Evolutionary conservation across 1,140 invertebrate genomes (phyloP), one percentile per base, ranked within the genome.

Genomic region (Drosophila triauraria): DNA sequence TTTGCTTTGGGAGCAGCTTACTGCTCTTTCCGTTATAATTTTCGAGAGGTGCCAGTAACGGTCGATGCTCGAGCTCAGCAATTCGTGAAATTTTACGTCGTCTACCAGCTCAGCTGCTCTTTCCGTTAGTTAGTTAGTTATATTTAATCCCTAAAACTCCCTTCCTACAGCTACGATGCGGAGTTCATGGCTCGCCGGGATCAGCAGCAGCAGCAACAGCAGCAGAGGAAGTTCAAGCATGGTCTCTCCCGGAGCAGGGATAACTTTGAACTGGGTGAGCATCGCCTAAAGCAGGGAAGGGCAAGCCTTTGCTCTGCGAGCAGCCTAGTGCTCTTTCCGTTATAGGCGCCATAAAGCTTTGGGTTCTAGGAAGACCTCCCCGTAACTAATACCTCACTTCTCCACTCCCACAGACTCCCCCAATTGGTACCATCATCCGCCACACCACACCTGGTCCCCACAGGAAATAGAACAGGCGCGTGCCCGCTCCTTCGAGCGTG

Each of bases 361-460:
- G n/a, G n/a, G n/a, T n/a, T n/a, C n/a, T n/a, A n/a, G n/a, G n/a
- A n/a, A n/a, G n/a, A n/a, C n/a, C n/a, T n/a, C n/a, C n/a, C n/a
- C n/a, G n/a, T n/a, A n/a, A n/a, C n/a, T n/a, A n/a, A 12, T 17
- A 13, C 5, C 23, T 8, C 0, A 12, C 0, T 2, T 13, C 25
- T 10, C 2, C 0, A 2, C 8, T 30, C 3, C 5, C 32, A 20
- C 20, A 93, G 92, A 93, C 9, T 92, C 92, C 0, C 90, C 91
- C 56, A 92, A 81, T 46, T 93, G 92, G 92, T 93, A 93, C 54
- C 92, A 93, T 51, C 83, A 91, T 67, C 75, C 81, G 15, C 64
- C 84, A 0, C 92, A 93, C 69, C 90, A 92, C 64, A 92, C 86
- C 54, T 93, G 92, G 92, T 93, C 92, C 0, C 92, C 92, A 13